These are phyloP conservation scores for Rhopalosiphum nymphaeae DNA, from an alignment of 2,888 invertebrate species.

Conservation along the genomic window DNA sequence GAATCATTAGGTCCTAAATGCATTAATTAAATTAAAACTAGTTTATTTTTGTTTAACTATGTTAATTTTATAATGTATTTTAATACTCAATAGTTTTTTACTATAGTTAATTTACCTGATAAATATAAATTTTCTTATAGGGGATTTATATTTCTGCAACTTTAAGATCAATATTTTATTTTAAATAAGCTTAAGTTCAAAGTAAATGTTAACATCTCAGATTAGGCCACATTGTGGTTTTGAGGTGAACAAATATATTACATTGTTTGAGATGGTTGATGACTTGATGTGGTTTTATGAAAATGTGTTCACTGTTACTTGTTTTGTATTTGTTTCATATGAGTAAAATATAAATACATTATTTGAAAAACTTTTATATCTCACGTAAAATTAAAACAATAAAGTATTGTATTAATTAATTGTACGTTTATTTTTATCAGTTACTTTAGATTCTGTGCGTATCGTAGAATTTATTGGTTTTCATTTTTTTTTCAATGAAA, in stretches of 20 bases:
- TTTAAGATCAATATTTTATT: background rate
- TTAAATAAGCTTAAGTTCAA: background rate
- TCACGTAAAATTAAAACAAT: background rate
- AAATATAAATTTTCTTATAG: background rate
- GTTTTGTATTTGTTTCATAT: background rate
- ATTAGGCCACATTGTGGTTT: background rate
- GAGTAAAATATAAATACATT: background rate
- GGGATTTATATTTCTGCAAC: background rate
- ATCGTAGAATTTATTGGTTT: background rate
- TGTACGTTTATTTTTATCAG: background rate
- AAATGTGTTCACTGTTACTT: background rate
- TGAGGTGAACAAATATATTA: background rate
- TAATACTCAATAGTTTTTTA: background rate
- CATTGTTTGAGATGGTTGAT: background rate
- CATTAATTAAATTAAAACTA: background rate
- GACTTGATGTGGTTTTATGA: background rate
- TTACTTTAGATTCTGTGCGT: background rate
- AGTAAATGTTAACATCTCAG: background rate
- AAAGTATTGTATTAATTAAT: background rate
- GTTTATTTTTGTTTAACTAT: background rate
- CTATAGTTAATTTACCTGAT: background rate
- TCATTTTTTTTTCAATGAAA: slow-evolving; percentile 3
- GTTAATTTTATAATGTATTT: background rate
- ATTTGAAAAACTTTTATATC: background rate
- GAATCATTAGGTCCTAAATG: background rate